phyloP scores from a whole-genome alignment of 2,888 invertebrate species.

The Hanleya hanleyi region DNA sequence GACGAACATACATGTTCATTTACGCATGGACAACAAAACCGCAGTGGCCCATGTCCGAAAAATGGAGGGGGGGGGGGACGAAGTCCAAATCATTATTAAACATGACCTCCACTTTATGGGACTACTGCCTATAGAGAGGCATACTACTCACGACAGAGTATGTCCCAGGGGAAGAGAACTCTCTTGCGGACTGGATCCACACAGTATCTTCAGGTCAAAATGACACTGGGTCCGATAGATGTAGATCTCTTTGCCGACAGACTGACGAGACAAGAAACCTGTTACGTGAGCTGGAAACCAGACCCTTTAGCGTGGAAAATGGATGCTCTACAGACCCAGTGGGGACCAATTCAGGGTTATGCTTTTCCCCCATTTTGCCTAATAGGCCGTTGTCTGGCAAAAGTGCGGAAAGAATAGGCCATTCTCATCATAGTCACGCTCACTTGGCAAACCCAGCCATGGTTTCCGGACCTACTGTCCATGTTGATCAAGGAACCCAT shows the following conservation, averaged over 20 bases:
- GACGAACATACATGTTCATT: too few relatives aligned
- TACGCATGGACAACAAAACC: too few relatives aligned
- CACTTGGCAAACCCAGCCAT: conserved; percentile 17
- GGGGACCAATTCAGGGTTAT: conserved; percentile 1
- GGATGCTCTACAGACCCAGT: conserved; percentile 15
- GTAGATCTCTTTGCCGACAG: conserved; percentile 13
- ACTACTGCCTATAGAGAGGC: too few relatives aligned
- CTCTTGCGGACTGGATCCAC: too few relatives aligned
- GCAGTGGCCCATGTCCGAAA: too few relatives aligned
- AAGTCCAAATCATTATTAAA: too few relatives aligned
- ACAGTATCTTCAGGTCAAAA: too few relatives aligned
- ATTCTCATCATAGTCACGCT: conserved; percentile 7
- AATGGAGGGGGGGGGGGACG: too few relatives aligned
- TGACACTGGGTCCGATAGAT: not conserved
- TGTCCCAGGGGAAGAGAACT: too few relatives aligned
- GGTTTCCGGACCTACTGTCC: conserved; percentile 15
- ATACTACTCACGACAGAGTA: too few relatives aligned
- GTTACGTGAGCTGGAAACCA: conserved; percentile 16
- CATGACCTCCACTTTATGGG: too few relatives aligned
- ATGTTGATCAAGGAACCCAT: conserved; percentile 12
- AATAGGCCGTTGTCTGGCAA: conserved; percentile 4
- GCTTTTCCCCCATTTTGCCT: conserved; percentile 17
- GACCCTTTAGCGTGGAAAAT: not conserved
- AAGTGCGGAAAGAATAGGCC: conserved; percentile 14
- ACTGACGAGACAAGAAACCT: not conserved